A percentile compares a stretch with the other conserved stretches of the same genome.
These are phyloP conservation scores for Galeopterus variegatus DNA, from an alignment of 2,113 vertebrate species.

Conservation along the genomic window DNA sequence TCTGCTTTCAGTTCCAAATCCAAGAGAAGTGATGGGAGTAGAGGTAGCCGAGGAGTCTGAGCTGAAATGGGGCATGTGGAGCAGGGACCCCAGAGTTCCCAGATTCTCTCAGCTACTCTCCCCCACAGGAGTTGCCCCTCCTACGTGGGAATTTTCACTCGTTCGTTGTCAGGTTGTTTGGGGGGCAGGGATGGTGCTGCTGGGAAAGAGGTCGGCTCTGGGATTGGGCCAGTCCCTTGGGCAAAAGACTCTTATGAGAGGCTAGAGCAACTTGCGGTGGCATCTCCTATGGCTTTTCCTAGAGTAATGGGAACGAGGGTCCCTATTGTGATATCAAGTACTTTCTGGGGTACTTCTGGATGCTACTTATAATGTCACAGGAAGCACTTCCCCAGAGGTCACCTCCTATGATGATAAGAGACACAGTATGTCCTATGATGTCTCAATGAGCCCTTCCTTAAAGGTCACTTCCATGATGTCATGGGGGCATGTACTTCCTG, in stretches of 20 bases:
- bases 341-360: slow-evolving; percentile 45
- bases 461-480: neutral
- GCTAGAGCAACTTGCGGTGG: slow-evolving; percentile 28
- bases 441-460: slow-evolving; percentile 15
- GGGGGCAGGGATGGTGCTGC: neutral
- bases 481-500: slow-evolving; percentile 21
- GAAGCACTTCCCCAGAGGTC: slow-evolving; percentile 58
- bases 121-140: neutral
- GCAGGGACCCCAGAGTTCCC: slow-evolving; percentile 53
- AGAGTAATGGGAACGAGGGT: neutral
- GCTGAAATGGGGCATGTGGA: slow-evolving; percentile 52
- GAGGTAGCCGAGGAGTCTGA: slow-evolving; percentile 55
- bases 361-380: slow-evolving; percentile 37
- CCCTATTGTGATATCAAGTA: slow-evolving; percentile 33
- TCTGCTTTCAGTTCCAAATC: slow-evolving; percentile 67
- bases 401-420: slow-evolving; percentile 36
- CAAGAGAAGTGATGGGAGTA: slow-evolving; percentile 3
- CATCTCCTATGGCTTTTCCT: slow-evolving; percentile 38
- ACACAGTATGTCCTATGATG: slow-evolving; percentile 24
- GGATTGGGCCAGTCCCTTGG: neutral
- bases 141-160: slow-evolving; percentile 50
- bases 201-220: slow-evolving; percentile 55
- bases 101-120: slow-evolving; percentile 47
- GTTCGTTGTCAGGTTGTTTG: slow-evolving; percentile 49
- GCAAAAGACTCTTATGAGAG: neutral